Base-by-base conservation (phyloP, 2,797 vertebrate genomes). In the Microctenopoma lineatum region DNA sequence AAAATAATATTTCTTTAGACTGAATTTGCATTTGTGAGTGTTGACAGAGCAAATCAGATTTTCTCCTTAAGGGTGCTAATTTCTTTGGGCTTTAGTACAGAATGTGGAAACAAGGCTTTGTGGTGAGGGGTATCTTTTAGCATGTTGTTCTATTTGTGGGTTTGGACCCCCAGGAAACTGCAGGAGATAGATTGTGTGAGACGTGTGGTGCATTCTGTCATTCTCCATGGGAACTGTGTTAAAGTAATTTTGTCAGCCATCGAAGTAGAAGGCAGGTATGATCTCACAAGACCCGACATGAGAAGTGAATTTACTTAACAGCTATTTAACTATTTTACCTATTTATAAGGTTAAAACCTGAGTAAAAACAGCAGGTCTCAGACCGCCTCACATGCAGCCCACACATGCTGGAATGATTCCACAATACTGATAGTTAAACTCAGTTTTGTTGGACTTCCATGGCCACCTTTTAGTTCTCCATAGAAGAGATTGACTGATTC, bases 221-320 rank as follows among this genome's bases (percentile, higher is more conserved):
- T 69, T 89, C 76, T 87, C 81, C 73, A 55, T 42, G 56, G 81
- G 75, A 84, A 84, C 67, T 34, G 72, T 61, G 87, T 83, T 79
- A 59, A 83, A 92, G 81, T 90, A 73, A 89, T 89, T 89, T 88
- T 89, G 87, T 85, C 90, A 88, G 83, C 84, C 85, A 74, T 87
- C 13, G 64, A 90, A 93, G 92, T 91, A 90, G 87, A 89, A 73
- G 48, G 54, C 51, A 14, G 65, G 80, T 42, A 77, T 55, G 56
- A 84, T 90, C 90, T 89, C 89, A 80, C 13, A 69, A 77, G 87
- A 83, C 80, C 65, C 69, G 69, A 81, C 21, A 92, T 91, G 88
- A 73, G 85, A 92, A 90, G 82, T 86, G 80, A 86, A 73, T 80
- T 59, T 81, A 84, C 84, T 77, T 21, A 21, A 21, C 21, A 21